phyloP scores from a whole-genome alignment of 2,888 invertebrate genomes.

The Agonopterix alstromeriana region DNA sequence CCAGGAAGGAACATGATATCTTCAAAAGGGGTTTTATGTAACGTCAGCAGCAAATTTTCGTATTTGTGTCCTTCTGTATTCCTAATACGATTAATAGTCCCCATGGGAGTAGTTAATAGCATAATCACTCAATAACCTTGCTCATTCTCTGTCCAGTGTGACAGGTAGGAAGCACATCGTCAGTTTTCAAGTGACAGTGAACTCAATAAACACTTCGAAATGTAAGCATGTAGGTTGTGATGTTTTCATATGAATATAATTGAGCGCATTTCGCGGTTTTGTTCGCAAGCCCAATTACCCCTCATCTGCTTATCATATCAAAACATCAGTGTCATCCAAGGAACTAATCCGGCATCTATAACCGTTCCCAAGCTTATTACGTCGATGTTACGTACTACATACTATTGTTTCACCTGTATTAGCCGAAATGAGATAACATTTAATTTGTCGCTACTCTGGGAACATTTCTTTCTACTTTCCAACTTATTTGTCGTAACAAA shows the following conservation, averaged over 20 bases:
- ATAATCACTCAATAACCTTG: too few species aligned
- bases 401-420: conserved; percentile 55
- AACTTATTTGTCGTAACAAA: conserved; percentile 24
- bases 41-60: background rate
- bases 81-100: too few species aligned
- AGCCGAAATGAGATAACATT: conserved; percentile 60
- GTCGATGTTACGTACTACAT: conserved; percentile 22
- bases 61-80: too few species aligned
- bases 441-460: conserved; percentile 50
- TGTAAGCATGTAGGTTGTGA: too few species aligned
- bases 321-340: conserved; percentile 16
- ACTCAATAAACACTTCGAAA: too few species aligned
- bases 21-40: too few species aligned
- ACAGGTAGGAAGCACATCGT: too few species aligned
- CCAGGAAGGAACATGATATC: too few species aligned
- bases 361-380: conserved; percentile 30
- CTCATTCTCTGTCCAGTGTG: too few species aligned
- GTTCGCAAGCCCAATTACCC: conserved; percentile 5
- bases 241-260: background rate
- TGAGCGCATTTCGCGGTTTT: background rate
- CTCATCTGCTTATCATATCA: conserved; percentile 6
- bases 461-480: conserved; percentile 58
- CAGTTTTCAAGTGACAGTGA: too few species aligned
- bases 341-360: conserved; percentile 15
- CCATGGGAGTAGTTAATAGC: too few species aligned